phyloP scores from a whole-genome alignment of 2,797 vertebrate species.

The Picus viridis region DNA sequence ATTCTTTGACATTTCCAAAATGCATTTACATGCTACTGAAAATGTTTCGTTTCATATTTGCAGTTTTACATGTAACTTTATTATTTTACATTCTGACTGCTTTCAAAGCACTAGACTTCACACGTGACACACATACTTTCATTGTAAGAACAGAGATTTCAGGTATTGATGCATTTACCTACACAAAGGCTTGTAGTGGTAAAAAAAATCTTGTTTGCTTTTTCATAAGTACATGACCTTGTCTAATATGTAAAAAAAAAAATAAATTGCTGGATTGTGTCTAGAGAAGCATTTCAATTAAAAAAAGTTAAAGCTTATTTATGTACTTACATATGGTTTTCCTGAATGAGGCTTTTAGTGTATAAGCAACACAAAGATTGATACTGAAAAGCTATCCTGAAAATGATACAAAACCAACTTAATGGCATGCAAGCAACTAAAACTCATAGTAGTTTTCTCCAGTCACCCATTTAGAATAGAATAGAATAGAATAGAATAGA shows the following conservation, averaged over 20 bases:
- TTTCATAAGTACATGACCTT: not conserved
- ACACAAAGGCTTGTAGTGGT: not conserved
- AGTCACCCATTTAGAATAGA: not conserved
- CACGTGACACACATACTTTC: not conserved
- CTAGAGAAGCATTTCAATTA: not conserved
- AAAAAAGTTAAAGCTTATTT: not conserved
- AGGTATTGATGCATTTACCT: not conserved
- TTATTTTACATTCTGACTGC: not conserved
- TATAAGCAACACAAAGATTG: not conserved
- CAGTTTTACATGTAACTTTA: not conserved
- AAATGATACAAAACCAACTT: not conserved
- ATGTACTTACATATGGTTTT: not conserved
- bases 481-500: too few species aligned
- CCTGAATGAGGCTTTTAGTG: not conserved
- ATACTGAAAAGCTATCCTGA: not conserved
- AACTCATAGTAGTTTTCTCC: not conserved
- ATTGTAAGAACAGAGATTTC: not conserved
- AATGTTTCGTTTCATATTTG: not conserved
- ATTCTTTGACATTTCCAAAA: constrained; percentile 18
- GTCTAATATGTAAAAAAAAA: not conserved
- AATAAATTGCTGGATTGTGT: not conserved
- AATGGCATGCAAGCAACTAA: not conserved
- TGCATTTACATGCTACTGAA: not conserved
- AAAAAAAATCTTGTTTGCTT: not conserved
- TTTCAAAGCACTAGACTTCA: not conserved